These are phyloP conservation scores for Neodiprion pinetum DNA, from an alignment of 1,140 invertebrate genomes.

Conservation along the genomic window DNA sequence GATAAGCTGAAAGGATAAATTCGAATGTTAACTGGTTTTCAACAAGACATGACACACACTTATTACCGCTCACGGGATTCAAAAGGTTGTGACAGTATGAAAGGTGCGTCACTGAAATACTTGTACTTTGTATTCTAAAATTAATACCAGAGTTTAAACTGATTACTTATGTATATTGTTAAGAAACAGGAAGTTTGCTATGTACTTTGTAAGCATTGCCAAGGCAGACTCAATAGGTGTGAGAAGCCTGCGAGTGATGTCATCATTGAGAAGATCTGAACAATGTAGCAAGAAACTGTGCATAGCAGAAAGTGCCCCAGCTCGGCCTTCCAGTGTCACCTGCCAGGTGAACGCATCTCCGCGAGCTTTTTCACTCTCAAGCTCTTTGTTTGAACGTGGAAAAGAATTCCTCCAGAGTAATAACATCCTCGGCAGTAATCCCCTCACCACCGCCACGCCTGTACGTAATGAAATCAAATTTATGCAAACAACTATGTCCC, in stretches of 20 bases:
- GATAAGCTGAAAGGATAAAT: conserved; percentile 70
- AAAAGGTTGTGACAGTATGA: conserved; percentile 38
- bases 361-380: conserved; percentile 95
- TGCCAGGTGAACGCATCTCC: conserved; percentile 99
- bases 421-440: conserved; percentile 89
- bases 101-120: not conserved
- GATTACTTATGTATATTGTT: not conserved
- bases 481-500: not conserved
- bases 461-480: conserved; percentile 28
- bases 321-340: conserved; percentile 94
- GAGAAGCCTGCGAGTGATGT: conserved; percentile 85
- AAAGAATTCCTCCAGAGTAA: conserved; percentile 98
- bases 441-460: conserved; percentile 89
- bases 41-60: not conserved
- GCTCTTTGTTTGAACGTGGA: conserved; percentile 92
- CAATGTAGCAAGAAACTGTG: conserved; percentile 93
- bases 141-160: conserved; percentile 2
- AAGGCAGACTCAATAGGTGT: conserved; percentile 94
- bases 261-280: conserved; percentile 89
- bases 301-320: conserved; percentile 94
- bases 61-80: not conserved
- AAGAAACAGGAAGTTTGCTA: conserved; percentile 30
- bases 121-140: not conserved
- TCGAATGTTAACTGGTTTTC: not conserved
- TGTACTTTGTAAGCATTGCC: conserved; percentile 92